phyloP scores from a whole-genome alignment of 2,797 vertebrate species.

The Psittacula derbiana region DNA sequence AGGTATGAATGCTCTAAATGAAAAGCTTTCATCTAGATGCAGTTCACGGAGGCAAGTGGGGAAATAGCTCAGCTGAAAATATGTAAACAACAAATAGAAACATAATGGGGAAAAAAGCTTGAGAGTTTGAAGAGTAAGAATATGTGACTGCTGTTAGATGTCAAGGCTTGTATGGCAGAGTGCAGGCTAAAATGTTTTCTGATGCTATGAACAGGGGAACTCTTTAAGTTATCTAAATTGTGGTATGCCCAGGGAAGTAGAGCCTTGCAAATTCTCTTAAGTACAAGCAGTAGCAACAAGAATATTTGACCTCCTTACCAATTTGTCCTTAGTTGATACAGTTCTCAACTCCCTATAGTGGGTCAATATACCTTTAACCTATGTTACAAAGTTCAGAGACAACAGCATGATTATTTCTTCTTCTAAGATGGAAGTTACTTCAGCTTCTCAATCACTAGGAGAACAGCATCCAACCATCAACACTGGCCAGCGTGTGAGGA shows the following conservation, averaged over 20 bases:
- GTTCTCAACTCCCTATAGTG: neutral
- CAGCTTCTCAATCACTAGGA: neutral
- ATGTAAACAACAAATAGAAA: neutral
- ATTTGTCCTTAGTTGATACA: neutral
- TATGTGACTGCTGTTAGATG: neutral
- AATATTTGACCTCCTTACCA: neutral
- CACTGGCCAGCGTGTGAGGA: rapidly evolving
- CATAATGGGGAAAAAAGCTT: neutral
- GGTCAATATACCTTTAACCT: neutral
- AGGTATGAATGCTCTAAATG: neutral
- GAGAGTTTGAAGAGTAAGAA: neutral
- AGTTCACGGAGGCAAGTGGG: neutral
- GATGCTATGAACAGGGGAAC: neutral
- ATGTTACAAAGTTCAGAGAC: neutral
- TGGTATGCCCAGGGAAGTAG: neutral
- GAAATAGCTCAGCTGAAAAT: neutral
- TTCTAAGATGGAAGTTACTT: neutral
- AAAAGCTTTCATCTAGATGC: neutral
- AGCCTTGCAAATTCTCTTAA: neutral
- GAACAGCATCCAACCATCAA: neutral
- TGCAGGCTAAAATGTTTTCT: neutral
- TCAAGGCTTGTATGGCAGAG: neutral
- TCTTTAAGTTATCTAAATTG: neutral
- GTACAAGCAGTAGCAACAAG: neutral
- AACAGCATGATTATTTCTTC: neutral